Base-by-base conservation (phyloP, 2,113 vertebrate species). In the Silurus asotus region DNA sequence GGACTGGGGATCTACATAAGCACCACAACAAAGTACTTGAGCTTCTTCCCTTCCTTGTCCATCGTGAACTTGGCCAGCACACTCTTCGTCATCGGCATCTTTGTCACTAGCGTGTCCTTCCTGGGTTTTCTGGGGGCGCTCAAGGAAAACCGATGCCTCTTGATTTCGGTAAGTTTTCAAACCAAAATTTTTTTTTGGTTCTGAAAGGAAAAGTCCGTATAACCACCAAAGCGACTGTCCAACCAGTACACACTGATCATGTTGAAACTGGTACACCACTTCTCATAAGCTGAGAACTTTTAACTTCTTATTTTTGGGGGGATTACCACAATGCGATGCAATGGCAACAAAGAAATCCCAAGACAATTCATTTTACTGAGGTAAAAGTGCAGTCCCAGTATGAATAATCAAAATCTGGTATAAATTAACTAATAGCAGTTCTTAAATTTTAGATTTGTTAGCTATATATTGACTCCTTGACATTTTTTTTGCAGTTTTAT, bases 91-190 rank as follows among this genome's bases (percentile, higher is more conserved):
- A 89, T 93, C 4, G 97, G 96, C 64, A 95, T 96, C 58, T 80
- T 97, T 87, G 95, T 97, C 91, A 95, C 96, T 89, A 96, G 96
- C 3, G 89, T 97, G 65, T 96, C 96, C 82, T 97, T 97, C 91
- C 92, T 97, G 83, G 97, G 96, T 8, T 97, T 96, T 90, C 94
- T 97, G 90, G 97, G 96, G 0, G 95, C 97, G 8, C 95, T 97
- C 79, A 97, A 96, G 82, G 96, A 97, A 84, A 97, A 97, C 91
- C 97, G 96, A 81, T 97, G 96, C 49, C 92, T 97, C 25, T 95
- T 97, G 51, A 92, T 97, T 88, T 95, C 94, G 87, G 97, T 97
- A 90, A 85, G 88, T 91, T 51, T 20, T 15, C 11, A 37, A 28
- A n/a, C 9, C 53, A 56, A 15, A 15, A 15, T 25, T 23, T 20